Percentiles rank a stretch among this genome's conserved stretches.
Evolutionary conservation across 1,140 invertebrate genomes (phyloP).

Genomic region (Tetramorium parvispinum): DNA sequence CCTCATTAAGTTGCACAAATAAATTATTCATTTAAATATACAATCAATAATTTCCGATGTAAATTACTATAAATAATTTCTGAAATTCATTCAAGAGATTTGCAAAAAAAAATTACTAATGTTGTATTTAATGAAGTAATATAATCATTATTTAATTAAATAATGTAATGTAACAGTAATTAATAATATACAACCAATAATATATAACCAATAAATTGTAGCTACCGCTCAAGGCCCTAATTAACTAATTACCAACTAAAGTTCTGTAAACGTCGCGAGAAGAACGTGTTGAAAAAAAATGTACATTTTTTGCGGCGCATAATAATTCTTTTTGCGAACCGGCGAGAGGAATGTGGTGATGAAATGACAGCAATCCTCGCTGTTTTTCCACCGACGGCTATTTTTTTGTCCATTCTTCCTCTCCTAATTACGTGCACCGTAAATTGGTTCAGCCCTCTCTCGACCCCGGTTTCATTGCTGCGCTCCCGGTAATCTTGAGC

Average conservation of each 20-base stretch:
- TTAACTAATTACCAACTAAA: conserved; percentile 16
- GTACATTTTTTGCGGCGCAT: not conserved
- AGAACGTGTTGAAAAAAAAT: not conserved
- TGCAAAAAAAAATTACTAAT: not conserved
- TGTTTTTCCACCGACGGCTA: conserved; percentile 16
- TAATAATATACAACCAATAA: not conserved
- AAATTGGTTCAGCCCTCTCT: conserved; percentile 28
- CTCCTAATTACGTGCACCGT: conserved; percentile 44
- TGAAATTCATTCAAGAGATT: not conserved
- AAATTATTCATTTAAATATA: not conserved
- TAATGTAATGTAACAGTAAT: not conserved
- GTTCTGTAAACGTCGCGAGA: not conserved
- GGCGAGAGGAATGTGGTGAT: conserved; percentile 6
- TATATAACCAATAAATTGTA: not conserved
- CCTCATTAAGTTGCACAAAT: not conserved
- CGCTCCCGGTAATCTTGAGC: conserved; percentile 21
- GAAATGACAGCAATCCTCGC: conserved; percentile 18
- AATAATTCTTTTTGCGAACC: conserved; percentile 35
- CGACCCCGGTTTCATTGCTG: not conserved
- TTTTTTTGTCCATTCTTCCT: conserved; percentile 25
- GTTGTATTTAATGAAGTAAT: not conserved
- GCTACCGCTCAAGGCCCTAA: not conserved
- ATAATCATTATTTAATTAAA: no score
- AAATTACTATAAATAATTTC: not conserved
- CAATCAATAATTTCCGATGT: not conserved